Percentiles rank a stretch among this genome's conserved stretches.
Conservation (phyloP, 2,888 invertebrate genomes). For the Aplocera efformata region DNA sequence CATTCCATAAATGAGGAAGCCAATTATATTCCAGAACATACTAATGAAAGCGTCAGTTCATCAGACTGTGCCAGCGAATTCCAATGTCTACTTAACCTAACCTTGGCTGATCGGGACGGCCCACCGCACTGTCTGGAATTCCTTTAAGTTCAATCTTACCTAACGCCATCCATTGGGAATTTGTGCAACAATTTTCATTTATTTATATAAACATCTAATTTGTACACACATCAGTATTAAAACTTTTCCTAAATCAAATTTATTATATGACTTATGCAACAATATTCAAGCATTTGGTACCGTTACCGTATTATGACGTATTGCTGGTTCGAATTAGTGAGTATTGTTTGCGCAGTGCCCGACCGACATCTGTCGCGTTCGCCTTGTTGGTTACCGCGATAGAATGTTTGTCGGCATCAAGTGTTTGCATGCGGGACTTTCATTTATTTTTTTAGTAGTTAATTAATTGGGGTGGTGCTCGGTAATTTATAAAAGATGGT, state of each 20-base stretch:
- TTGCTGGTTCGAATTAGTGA: conserved; percentile 63
- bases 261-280: conserved; percentile 39
- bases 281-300: conserved; percentile 58
- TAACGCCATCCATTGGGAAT: no score
- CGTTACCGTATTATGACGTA: conserved; percentile 52
- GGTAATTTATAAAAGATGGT: conserved; percentile 6
- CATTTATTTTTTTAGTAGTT: conserved; percentile 35
- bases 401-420: conserved; percentile 44
- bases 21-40: no score
- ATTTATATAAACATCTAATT: no score
- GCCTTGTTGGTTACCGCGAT: conserved; percentile 29
- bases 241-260: conserved; percentile 8
- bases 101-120: no score
- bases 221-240: no score
- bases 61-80: no score
- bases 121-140: no score
- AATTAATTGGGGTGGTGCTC: conserved; percentile 22
- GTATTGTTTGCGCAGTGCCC: conserved; percentile 59
- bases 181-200: no score
- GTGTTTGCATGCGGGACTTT: conserved; percentile 33
- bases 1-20: no score
- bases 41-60: no score
- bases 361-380: conserved; percentile 62
- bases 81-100: no score
- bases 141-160: no score